Evolutionary conservation across 2,113 vertebrate genomes (phyloP).

Genomic region (Etheostoma cragini): DNA sequence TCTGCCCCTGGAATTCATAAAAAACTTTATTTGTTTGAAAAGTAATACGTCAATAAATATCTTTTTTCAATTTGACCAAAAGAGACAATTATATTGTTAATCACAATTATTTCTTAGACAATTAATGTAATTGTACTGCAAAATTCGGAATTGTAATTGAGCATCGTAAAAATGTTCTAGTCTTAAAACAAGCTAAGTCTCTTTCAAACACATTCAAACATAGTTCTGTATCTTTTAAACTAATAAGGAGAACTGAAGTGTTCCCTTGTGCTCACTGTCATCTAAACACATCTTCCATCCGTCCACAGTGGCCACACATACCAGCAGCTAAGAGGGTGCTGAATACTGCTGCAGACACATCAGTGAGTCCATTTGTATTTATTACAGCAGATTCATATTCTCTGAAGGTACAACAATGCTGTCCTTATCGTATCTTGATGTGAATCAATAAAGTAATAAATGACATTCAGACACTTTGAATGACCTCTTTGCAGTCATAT

Average conservation of each 20-base stretch:
- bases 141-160: too few species aligned
- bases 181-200: not conserved
- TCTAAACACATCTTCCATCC: conserved; percentile 20
- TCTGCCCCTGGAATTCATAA: too few species aligned
- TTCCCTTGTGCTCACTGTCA: conserved; percentile 24
- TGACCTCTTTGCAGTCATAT: conserved; percentile 20
- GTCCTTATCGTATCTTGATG: not conserved
- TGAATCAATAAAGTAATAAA: conserved; percentile 30
- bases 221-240: conserved; percentile 7
- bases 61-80: too few species aligned
- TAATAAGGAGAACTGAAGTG: conserved; percentile 35
- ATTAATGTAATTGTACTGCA: too few species aligned
- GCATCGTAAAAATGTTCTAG: not conserved
- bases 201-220: conserved; percentile 6
- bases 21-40: too few species aligned
- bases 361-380: not conserved
- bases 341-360: not conserved
- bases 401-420: conserved; percentile 35
- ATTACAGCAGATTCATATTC: conserved; percentile 19
- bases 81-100: too few species aligned
- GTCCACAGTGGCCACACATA: not conserved
- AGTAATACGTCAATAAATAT: too few species aligned
- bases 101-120: too few species aligned
- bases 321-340: conserved; percentile 11
- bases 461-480: conserved; percentile 7